These are phyloP conservation scores for Protosalanx chinensis DNA, from an alignment of 2,797 vertebrate genomes.

Conservation along the genomic window DNA sequence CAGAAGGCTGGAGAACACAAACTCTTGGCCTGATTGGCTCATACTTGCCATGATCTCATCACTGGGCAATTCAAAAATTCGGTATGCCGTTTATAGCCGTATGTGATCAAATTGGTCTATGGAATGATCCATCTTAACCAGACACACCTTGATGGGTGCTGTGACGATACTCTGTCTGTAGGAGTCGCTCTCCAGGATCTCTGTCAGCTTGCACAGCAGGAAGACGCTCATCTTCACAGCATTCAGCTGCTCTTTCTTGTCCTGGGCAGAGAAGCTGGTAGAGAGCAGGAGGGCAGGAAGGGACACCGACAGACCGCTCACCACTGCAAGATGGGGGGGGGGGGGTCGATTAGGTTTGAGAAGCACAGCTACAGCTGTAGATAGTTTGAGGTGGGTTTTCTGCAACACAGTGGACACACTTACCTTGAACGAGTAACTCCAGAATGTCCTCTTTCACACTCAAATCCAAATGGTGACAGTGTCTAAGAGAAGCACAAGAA, in stretches of 20 bases:
- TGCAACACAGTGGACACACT: conserved; percentile 16
- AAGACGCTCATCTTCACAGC: conserved; percentile 95
- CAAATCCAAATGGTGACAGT: conserved; percentile 72
- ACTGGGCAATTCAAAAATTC: conserved; percentile 54
- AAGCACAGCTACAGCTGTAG: too few species aligned
- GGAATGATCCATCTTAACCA: background rate
- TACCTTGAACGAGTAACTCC: conserved; percentile 86
- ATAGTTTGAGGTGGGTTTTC: too few species aligned
- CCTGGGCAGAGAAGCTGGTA: conserved; percentile 60
- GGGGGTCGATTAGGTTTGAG: too few species aligned
- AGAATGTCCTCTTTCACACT: conserved; percentile 82
- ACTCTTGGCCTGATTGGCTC: conserved; percentile 71
- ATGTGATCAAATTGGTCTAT: background rate
- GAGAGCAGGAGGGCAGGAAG: conserved; percentile 76
- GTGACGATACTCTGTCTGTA: conserved; percentile 70
- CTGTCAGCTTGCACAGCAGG: conserved; percentile 82
- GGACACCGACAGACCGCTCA: conserved; percentile 77
- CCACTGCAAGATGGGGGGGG: conserved; percentile 69
- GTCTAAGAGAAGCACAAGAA: conserved; percentile 62
- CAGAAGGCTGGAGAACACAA: conserved; percentile 54
- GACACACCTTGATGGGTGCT: conserved; percentile 71
- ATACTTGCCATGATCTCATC: conserved; percentile 85
- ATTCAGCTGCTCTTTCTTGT: conserved; percentile 81
- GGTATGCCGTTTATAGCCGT: background rate
- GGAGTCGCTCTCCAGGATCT: conserved; percentile 81